Evolutionary conservation across 2,888 invertebrate genomes (phyloP), one percentile per base, ranked within the genome.

Genomic region (Leptinotarsa juncta): DNA sequence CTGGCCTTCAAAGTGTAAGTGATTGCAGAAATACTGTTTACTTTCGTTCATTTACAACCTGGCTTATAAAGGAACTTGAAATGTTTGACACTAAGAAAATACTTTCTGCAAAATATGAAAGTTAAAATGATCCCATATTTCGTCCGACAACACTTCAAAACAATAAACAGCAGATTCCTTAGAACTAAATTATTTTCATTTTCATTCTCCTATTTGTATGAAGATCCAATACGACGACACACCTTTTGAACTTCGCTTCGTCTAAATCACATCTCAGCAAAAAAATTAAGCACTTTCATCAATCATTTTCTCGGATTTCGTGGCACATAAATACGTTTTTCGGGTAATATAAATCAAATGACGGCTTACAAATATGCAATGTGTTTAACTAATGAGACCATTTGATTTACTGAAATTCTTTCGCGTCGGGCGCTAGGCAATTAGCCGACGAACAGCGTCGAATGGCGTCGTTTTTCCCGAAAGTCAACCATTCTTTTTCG

Each of bases 331-430:
- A 81, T 79, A 77, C 77, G 77, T 77, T 80, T 78, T 77, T 77
- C 79, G 81, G 78, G 71, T 74, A 79, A 78, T 77, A 84, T 84
- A 84, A 84, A 84, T 84, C 83, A 83, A 80, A 80, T 74, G 77
- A 77, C 76, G 77, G 75, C 76, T 77, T 82, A 82, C 83, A 83
- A 83, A 83, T 83, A 80, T 79, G 81, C 81, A 77, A 80, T 82
- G 82, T 83, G 82, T 81, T 82, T 82, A 82, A 81, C 82, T 83
- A 83, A 82, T 82, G 82, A 83, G 82, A 78, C 77, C 71, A 75
- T 70, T 78, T 83, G 82, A 82, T 82, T 82, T 83, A 82, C 80
- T 78, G 81, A 75, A 80, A 81, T 81, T 70, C 75, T 73, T 79
- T 65, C 20, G 76, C 79, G 81, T 76, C 80, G 79, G 78, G 75